A percentile compares a stretch with the other conserved stretches of the same genome.
These are phyloP conservation scores for Eremobia ochroleuca DNA, from an alignment of 2,888 invertebrate genomes.

Conservation along the genomic window DNA sequence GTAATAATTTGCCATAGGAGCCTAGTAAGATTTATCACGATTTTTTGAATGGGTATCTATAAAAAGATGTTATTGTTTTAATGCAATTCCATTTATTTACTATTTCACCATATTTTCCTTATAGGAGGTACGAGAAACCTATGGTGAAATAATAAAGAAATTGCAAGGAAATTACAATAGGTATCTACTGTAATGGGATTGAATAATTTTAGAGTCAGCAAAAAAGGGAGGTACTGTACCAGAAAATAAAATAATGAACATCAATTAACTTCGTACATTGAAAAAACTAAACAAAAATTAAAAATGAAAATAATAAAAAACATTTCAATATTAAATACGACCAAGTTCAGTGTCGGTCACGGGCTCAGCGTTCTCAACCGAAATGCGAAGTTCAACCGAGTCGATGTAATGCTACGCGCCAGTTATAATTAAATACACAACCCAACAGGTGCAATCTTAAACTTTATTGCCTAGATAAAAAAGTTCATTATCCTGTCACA, in stretches of 20 bases:
- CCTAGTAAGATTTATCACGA: neutral
- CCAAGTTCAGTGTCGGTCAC: conserved; percentile 74
- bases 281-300: conserved; percentile 18
- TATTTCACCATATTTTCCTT: too few species aligned
- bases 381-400: conserved; percentile 54
- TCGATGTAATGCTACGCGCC: conserved; percentile 45
- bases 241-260: conserved; percentile 43
- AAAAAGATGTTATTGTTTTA: neutral
- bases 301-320: conserved; percentile 33
- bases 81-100: too few species aligned
- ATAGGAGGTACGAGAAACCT: neutral
- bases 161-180: neutral
- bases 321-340: conserved; percentile 44
- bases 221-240: conserved; percentile 14
- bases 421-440: conserved; percentile 54
- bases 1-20: conserved; percentile 24
- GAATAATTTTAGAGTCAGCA: neutral
- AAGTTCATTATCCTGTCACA: conserved; percentile 36
- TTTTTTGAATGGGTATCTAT: neutral
- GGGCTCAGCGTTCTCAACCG: conserved; percentile 54
- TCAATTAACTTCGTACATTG: conserved; percentile 13
- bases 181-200: neutral
- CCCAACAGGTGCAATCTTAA: conserved; percentile 45
- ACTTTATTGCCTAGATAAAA: conserved; percentile 32
- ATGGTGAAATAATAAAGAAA: neutral